A percentile compares a stretch with the other conserved stretches of the same genome.
These are phyloP conservation scores for Tenthredo distinguenda DNA, from an alignment of 2,888 invertebrate species.

Conservation along the genomic window DNA sequence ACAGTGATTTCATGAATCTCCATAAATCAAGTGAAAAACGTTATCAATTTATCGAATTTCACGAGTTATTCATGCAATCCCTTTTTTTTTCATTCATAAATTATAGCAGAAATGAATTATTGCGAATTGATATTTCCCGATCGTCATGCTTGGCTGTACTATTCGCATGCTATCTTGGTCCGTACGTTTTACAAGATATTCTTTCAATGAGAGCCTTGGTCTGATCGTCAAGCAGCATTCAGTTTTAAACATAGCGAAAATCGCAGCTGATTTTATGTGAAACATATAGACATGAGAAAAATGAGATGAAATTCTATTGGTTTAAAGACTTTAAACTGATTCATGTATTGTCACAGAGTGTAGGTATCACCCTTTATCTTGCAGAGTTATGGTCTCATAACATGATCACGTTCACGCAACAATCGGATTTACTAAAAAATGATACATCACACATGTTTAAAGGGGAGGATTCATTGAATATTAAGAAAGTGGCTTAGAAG, in stretches of 20 bases:
- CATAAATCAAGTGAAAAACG: not conserved
- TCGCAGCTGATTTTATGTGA: slow-evolving; percentile 3
- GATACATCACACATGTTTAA: not conserved
- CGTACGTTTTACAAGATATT: slow-evolving; percentile 2
- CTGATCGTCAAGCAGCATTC: slow-evolving; percentile 34
- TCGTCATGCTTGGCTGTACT: slow-evolving; percentile 35
- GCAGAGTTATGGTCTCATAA: slow-evolving; percentile 45
- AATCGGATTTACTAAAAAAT: slow-evolving; percentile 39
- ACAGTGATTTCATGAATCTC: not conserved
- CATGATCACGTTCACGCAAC: slow-evolving; percentile 24
- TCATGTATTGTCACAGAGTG: slow-evolving; percentile 42
- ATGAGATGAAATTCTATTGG: not conserved
- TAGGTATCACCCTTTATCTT: slow-evolving; percentile 14
- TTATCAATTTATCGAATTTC: not conserved
- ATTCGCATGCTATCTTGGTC: slow-evolving; percentile 20
- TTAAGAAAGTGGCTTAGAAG: slow-evolving; percentile 4
- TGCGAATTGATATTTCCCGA: not conserved
- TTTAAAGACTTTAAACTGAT: not conserved
- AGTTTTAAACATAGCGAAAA: not conserved
- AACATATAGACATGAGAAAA: not conserved
- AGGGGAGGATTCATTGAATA: not conserved
- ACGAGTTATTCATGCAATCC: not conserved
- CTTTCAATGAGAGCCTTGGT: not conserved
- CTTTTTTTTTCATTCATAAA: not conserved
- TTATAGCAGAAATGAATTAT: not conserved